Evolutionary conservation across 92 coral and sea anemone species (phyloP), one percentile per base, ranked within the genome.

Genomic region (Micromussa lordhowensis): DNA sequence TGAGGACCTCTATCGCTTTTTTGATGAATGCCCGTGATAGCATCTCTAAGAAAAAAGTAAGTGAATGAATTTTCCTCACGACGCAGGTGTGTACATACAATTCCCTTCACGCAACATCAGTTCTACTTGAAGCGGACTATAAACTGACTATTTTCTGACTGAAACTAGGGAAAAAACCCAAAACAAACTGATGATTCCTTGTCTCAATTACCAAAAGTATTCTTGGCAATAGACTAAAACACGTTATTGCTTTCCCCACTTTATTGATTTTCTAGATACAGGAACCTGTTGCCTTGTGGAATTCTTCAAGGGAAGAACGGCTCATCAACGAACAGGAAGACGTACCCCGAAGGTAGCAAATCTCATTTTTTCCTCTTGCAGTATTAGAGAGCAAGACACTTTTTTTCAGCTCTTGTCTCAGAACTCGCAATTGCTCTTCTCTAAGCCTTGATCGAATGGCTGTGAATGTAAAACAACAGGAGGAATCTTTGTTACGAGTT

Each of bases 251-350:
- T 44, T 44, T 44, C 51, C 51, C 13, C 51, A 8, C 51, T 44
- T 44, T 44, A 7, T 44, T 70, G 19, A 75, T 74, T 72, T 77
- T 36, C 7, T 76, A 97, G 99, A 83, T 95, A 69, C 96, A 88
- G 34, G 97, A 95, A 30, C 98, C 98, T 10, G 86, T 97, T 79
- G 72, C 92, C 16, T 90, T 97, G 78, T 97, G 99, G 99, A 93
- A 38, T 72, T 44, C 95, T 18, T 90, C 80, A 28, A 89, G 86
- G 38, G 90, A 86, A 35, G 93, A 88, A 40, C 54, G 66, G 31
- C n/a, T 82, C 51, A 29, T 28, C 19, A 68, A 19, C 22, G 74
- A 34, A 35, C 81, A 73, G 18, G 29, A 38, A 16, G 81, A 74
- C 40, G 16, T n/a, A 16, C 14, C 35, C 1, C 54, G 55, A 84